Conservation (phyloP, 2,797 vertebrate species). For the Meda fulgida region DNA sequence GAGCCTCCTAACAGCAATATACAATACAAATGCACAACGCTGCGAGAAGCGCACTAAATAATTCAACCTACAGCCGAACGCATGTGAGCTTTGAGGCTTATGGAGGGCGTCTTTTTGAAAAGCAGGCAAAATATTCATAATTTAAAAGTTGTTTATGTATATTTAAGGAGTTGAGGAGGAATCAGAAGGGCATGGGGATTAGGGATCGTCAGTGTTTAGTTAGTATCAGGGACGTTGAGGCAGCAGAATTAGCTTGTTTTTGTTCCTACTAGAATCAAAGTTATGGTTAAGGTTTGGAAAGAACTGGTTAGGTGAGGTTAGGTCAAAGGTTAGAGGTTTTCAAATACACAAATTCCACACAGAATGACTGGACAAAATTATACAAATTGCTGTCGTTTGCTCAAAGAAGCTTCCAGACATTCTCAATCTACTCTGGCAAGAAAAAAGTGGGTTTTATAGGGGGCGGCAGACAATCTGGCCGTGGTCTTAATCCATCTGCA, state of each 20-base stretch:
- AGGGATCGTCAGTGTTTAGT: slow-evolving; percentile 66
- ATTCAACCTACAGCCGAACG: slow-evolving; percentile 1
- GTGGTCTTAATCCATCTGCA: slow-evolving; percentile 50
- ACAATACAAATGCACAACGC: background rate
- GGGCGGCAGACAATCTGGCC: slow-evolving; percentile 67
- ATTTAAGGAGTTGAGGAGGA: slow-evolving; percentile 64
- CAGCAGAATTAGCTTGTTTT: slow-evolving; percentile 77
- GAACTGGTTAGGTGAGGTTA: slow-evolving; percentile 53
- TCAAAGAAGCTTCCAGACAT: slow-evolving; percentile 22
- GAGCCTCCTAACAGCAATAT: slow-evolving; percentile 6
- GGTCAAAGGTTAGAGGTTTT: slow-evolving; percentile 51
- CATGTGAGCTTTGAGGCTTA: slow-evolving; percentile 8
- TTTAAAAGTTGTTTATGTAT: slow-evolving; percentile 38
- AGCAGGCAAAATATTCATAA: slow-evolving; percentile 75
- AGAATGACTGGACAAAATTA: background rate
- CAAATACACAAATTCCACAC: background rate
- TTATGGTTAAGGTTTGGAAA: slow-evolving; percentile 41
- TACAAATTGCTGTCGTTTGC: slow-evolving; percentile 26
- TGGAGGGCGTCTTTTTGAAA: slow-evolving; percentile 53
- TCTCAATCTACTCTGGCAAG: background rate
- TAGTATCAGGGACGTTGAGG: slow-evolving; percentile 77
- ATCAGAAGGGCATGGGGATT: slow-evolving; percentile 61
- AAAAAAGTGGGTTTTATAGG: background rate
- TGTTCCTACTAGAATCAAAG: slow-evolving; percentile 67
- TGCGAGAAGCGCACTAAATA: slow-evolving; percentile 10